These are phyloP conservation scores for Prionailurus bengalensis DNA, from an alignment of 2,113 vertebrate species.

Conservation along the genomic window DNA sequence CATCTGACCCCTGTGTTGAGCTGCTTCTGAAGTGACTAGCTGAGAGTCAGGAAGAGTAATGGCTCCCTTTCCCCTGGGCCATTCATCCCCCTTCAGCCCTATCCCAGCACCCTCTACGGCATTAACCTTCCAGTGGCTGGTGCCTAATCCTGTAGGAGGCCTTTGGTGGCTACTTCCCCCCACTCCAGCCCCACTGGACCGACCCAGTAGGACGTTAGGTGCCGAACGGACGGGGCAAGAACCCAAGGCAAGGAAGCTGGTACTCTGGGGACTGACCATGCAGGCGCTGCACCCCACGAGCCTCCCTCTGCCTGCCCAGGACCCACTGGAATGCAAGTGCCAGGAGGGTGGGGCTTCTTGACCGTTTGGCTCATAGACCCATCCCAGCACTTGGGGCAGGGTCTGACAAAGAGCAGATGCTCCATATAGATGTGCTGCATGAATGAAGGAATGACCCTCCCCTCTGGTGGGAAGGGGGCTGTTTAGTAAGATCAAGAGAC, in stretches of 20 bases:
- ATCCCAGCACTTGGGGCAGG: too few species aligned
- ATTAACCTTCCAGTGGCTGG: neutral
- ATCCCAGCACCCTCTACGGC: neutral
- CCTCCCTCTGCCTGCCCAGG: neutral
- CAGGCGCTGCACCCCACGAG: rapidly evolving
- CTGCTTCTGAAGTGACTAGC: neutral
- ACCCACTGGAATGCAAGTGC: rapidly evolving
- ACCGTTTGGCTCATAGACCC: too few species aligned
- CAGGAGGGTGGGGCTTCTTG: too few species aligned
- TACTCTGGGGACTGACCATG: neutral
- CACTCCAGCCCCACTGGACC: neutral
- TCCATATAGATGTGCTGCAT: too few species aligned
- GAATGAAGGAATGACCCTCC: neutral
- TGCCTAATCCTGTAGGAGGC: neutral
- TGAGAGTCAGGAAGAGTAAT: neutral
- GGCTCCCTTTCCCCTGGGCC: neutral
- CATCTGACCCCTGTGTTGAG: neutral
- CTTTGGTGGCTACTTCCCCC: too few species aligned
- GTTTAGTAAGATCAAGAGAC: neutral
- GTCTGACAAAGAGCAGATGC: neutral
- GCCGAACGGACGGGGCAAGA: neutral
- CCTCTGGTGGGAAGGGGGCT: neutral
- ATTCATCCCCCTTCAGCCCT: neutral
- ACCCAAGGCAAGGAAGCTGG: neutral
- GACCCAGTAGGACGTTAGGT: too few species aligned